phyloP scores from a whole-genome alignment of 1,140 invertebrate genomes.

The Teleopsis dalmanni region DNA sequence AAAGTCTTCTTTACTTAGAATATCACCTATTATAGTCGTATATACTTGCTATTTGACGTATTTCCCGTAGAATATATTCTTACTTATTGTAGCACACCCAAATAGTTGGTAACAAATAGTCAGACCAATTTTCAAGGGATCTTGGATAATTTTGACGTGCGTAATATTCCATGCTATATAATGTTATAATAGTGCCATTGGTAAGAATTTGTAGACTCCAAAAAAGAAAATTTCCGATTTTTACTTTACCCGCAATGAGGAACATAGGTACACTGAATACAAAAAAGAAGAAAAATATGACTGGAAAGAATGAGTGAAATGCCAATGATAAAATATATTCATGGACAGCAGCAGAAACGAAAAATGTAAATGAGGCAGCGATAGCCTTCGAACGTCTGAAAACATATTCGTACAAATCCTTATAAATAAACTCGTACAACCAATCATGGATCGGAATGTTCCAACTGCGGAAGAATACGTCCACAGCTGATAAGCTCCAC shows the following conservation, averaged over 20 bases:
- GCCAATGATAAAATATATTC: constrained; percentile 75
- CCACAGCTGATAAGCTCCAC: constrained; percentile 84
- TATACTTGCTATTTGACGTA: too few relatives aligned
- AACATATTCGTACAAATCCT: constrained; percentile 63
- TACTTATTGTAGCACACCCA: constrained; percentile 47
- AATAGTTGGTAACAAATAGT: constrained; percentile 30
- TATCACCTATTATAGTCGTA: too few relatives aligned
- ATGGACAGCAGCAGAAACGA: constrained; percentile 67
- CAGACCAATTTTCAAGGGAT: constrained; percentile 22
- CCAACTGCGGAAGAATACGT: constrained; percentile 83
- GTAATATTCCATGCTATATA: constrained; percentile 81
- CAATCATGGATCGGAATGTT: constrained; percentile 92
- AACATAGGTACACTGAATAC: constrained; percentile 53
- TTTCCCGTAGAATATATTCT: background rate
- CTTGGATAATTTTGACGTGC: constrained; percentile 69
- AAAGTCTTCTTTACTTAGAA: too few relatives aligned
- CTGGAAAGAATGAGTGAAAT: constrained; percentile 80
- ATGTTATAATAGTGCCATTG: constrained; percentile 63
- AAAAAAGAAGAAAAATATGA: constrained; percentile 66
- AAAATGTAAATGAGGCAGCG: constrained; percentile 53
- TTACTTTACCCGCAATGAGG: constrained; percentile 48
- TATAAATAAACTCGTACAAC: constrained; percentile 88
- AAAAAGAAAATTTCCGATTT: constrained; percentile 68
- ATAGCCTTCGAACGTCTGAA: constrained; percentile 47
- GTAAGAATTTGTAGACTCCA: constrained; percentile 74